Evolutionary conservation across 2,888 invertebrate species (phyloP), one percentile per base, ranked within the genome.

Genomic region (Crossocerus cetratus): DNA sequence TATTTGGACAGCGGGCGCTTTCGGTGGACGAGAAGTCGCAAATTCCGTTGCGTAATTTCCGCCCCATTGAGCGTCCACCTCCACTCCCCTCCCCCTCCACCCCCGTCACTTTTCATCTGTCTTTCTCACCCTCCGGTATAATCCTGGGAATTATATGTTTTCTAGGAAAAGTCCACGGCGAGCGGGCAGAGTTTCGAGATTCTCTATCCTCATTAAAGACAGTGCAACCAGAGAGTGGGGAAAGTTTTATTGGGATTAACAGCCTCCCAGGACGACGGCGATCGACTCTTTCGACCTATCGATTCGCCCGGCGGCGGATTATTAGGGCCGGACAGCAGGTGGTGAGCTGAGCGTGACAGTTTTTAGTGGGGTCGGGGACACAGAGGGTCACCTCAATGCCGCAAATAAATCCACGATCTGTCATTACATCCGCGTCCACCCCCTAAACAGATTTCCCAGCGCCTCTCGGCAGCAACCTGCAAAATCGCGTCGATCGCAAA

Each of bases 1-100:
- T 88, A 88, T 88, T 87, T 88, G 86, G 85, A 84, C 80, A 77
- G 81, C 83, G 86, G 83, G 84, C n/a, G n/a, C 86, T 86, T 87
- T 86, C 80, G 80, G 84, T 85, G 83, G 82, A 83, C 82, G 83
- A 82, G 82, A 82, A 83, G 83, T 78, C 79, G 83, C 74, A 79
- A 83, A 80, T 83, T 82, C 81, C 82, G 81, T 83, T 81, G 82
- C 81, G 83, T 83, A 78, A 83, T 82, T 82, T 83, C 81, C 83
- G 83, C 64, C 66, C 78, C 81, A 82, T 82, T 82, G 81, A 82
- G 78, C 78, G 58, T 55, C 62, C n/a, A 20, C 20, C 42, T n/a
- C 21, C 14, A 18, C 44, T 23, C 43, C 16, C 14, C 16, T 45
- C 44, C 3, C 32, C 20, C 63, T 5, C 23, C 20, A 0, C 20